Evolutionary conservation across 2,113 vertebrate species (phyloP), one percentile per base, ranked within the genome.

Genomic region (Prionailurus bengalensis): DNA sequence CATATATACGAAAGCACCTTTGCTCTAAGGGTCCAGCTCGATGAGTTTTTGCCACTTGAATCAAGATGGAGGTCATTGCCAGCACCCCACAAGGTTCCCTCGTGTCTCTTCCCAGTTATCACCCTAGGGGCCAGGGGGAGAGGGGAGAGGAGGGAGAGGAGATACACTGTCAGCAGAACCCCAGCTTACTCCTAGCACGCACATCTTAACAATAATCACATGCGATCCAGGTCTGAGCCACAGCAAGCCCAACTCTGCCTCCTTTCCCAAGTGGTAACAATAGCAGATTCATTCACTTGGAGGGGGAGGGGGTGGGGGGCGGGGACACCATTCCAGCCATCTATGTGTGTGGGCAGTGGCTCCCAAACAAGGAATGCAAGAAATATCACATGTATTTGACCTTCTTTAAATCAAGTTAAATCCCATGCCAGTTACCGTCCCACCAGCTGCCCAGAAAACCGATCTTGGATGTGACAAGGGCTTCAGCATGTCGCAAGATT

Each of bases 361-460:
- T 91, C 73, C 45, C 82, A 39, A 82, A 45, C 14, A 78, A 96
- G 55, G 23, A 68, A 92, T 42, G 27, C 36, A 45, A 96, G 65
- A 96, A 94, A 94, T 25, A 39, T 1, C 0, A 0, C 66, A n/a
- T 39, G 1, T 29, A 74, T 68, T 55, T 85, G 74, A 51, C 83
- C 90, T 91, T 61, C 84, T 79, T 61, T 74, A 95, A 83, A 5
- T 94, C 53, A 16, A 74, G 80, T 55, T 84, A 81, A 85, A 88
- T 65, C 73, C 42, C 39, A 3, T 16, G 17, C 65, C 78, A n/a
- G 31, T 61, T 61, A 25, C 21, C 66, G 79, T 12, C 71, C 63
- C 48, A 25, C 17, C 33, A 29, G 55, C 68, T 55, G 39, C 88
- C 80, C 68, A n/a, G 70, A 96, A 83, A 63, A 13, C 84, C 23